Conservation (phyloP, 1,140 invertebrate species). For the Cotesia typhae region DNA sequence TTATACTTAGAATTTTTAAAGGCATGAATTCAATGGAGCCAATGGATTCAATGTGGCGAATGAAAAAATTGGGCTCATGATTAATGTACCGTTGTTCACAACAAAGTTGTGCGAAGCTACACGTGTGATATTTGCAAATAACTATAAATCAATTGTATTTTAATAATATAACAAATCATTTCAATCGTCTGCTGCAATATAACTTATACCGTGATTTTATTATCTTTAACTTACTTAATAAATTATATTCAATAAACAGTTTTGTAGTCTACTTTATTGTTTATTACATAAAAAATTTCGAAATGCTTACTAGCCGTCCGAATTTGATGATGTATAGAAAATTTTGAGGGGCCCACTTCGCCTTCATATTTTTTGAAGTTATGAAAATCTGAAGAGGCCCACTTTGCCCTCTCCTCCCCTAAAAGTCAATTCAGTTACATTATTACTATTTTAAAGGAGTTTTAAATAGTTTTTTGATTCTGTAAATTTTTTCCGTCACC, state of each 20-base stretch:
- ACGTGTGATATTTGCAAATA: neutral
- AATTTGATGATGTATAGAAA: neutral
- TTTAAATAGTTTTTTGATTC: too few species aligned
- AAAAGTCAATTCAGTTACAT: too few species aligned
- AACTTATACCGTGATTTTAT: neutral
- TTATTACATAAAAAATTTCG: neutral
- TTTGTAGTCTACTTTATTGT: neutral
- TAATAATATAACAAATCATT: neutral
- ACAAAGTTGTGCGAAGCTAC: slow-evolving; percentile 2
- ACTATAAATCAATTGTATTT: neutral
- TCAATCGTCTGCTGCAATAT: neutral
- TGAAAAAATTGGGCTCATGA: neutral
- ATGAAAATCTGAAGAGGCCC: too few species aligned
- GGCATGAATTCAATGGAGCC: neutral
- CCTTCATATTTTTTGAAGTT: too few species aligned
- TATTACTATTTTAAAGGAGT: too few species aligned
- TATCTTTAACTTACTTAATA: slow-evolving; percentile 5
- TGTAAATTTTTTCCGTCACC: too few species aligned
- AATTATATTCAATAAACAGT: neutral
- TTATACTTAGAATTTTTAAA: too few species aligned
- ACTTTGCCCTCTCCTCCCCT: neutral
- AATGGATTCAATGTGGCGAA: neutral
- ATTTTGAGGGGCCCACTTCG: neutral
- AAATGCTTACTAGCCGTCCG: neutral
- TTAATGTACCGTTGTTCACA: neutral